Percentiles rank a stretch among this genome's conserved stretches.
Evolutionary conservation across 2,888 invertebrate species (phyloP).

Genomic region (Papilio protenor): DNA sequence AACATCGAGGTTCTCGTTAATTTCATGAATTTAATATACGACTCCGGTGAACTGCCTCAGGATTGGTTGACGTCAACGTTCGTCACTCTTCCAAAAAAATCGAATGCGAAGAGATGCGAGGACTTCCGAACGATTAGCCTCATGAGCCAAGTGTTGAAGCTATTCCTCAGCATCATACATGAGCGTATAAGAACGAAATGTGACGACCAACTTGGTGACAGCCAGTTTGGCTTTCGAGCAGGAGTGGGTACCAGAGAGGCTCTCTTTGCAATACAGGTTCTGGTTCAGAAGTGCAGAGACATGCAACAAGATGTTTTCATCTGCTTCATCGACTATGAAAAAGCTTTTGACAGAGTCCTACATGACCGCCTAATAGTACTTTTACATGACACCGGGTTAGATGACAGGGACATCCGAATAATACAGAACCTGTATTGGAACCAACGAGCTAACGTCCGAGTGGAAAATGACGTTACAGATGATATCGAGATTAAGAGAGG

Average conservation of each 20-base stretch:
- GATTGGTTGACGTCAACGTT: conserved; percentile 45
- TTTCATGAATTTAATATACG: conserved; percentile 31
- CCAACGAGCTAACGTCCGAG: conserved; percentile 21
- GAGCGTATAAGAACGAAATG: conserved; percentile 36
- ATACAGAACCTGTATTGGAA: conserved; percentile 39
- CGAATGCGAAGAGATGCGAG: conserved; percentile 43
- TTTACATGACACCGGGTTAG: conserved; percentile 8
- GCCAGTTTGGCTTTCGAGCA: conserved; percentile 45
- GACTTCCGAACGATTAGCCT: conserved; percentile 45
- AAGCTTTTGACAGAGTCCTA: neutral
- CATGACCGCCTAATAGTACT: neutral
- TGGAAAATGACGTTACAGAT: conserved; percentile 21
- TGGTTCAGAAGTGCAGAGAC: conserved; percentile 45
- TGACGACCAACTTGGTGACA: conserved; percentile 41
- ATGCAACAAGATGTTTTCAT: conserved; percentile 45
- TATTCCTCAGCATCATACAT: conserved; percentile 42
- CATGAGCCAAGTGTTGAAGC: conserved; percentile 45
- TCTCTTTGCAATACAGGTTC: conserved; percentile 44
- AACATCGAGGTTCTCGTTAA: conserved; percentile 27
- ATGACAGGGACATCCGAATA: conserved; percentile 41
- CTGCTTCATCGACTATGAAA: conserved; percentile 28
- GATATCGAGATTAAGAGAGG: conserved; percentile 19
- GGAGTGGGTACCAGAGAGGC: conserved; percentile 45
- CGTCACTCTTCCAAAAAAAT: conserved; percentile 43
- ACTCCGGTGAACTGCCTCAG: conserved; percentile 31